Evolutionary conservation across 2,797 vertebrate genomes (phyloP).

Genomic region (Carcharodon carcharias): DNA sequence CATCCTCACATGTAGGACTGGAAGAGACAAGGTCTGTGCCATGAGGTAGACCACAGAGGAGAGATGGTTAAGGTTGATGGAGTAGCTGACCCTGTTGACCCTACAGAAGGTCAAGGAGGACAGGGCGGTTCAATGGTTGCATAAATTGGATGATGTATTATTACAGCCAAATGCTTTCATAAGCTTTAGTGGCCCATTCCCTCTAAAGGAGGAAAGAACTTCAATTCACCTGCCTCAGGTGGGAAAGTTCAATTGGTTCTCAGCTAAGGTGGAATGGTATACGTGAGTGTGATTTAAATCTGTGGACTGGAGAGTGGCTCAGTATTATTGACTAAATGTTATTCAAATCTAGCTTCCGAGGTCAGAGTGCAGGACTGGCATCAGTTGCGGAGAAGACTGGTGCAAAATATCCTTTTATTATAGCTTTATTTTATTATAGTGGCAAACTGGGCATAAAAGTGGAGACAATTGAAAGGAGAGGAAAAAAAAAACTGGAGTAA

Average conservation of each 20-base stretch:
- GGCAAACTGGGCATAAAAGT: not conserved
- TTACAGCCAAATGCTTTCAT: not conserved
- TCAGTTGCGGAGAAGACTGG: too few relatives aligned
- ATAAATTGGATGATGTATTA: not conserved
- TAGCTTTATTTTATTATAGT: not conserved
- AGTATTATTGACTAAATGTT: not conserved
- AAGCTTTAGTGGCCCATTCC: not conserved
- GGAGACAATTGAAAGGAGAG: not conserved
- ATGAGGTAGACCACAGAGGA: too few relatives aligned
- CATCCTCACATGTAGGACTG: not conserved
- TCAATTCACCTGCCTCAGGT: not conserved
- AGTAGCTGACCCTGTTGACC: not conserved
- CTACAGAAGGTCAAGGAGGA: not conserved
- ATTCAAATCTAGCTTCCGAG: not conserved
- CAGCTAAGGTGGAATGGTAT: not conserved
- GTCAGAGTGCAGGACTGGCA: not conserved
- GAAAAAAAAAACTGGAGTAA: conserved; percentile 42
- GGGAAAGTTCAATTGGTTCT: not conserved
- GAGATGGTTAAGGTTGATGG: not conserved
- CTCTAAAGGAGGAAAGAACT: not conserved
- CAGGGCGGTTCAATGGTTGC: not conserved
- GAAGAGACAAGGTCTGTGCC: too few relatives aligned
- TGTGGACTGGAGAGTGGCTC: not conserved
- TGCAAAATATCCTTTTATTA: not conserved
- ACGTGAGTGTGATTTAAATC: not conserved